A percentile compares a stretch with the other conserved stretches of the same genome.
Conservation (phyloP, 2,113 vertebrate species). For the Syngnathoides biaculeatus region DNA sequence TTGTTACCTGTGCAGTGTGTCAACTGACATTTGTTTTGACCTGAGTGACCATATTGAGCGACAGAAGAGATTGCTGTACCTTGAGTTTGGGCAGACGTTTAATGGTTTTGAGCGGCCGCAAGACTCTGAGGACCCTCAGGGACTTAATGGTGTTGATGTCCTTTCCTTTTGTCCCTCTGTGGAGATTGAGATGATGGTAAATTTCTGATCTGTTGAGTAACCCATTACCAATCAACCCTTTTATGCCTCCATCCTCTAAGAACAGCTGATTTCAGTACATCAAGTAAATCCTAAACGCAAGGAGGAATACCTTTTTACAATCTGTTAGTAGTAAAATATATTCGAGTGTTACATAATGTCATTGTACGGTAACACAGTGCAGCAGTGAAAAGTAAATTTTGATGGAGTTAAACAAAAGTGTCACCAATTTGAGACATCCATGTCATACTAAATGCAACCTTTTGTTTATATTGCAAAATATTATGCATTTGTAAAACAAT, state of each 20-base stretch:
- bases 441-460: background rate
- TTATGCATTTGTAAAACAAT: background rate
- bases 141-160: conserved; percentile 99
- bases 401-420: background rate
- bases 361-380: conserved; percentile 30
- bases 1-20: too few species aligned
- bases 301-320: conserved; percentile 7
- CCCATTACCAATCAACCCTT: background rate
- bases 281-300: background rate
- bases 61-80: conserved; percentile 65
- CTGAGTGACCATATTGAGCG: background rate
- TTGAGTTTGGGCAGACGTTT: conserved; percentile 95
- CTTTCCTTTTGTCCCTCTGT: conserved; percentile 95
- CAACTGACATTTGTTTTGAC: background rate
- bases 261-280: background rate
- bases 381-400: background rate
- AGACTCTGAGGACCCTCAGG: conserved; percentile 88
- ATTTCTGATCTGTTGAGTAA: background rate
- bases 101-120: conserved; percentile 94
- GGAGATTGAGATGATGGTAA: conserved; percentile 59
- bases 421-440: background rate
- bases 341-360: conserved; percentile 29
- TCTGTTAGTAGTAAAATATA: conserved; percentile 43
- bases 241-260: background rate
- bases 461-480: background rate